phyloP scores from a whole-genome alignment of 2,797 vertebrate species.

The Hypotaenidia philippensis region DNA sequence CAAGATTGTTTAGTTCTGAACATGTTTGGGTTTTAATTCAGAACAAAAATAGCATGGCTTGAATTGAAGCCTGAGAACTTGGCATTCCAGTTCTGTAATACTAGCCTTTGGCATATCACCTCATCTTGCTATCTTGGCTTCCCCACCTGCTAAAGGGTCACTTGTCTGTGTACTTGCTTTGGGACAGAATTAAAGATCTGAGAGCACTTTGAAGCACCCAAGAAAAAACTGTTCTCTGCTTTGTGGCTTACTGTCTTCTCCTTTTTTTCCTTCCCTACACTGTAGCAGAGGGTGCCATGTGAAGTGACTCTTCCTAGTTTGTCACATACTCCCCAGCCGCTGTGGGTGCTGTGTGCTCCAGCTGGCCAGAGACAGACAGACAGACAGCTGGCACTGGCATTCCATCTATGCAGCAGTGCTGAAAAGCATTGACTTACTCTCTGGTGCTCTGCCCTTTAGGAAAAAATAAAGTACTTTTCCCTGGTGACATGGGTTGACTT shows the following conservation, averaged over 20 bases:
- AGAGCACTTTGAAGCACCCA: neutral
- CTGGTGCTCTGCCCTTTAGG: neutral
- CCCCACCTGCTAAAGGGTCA: neutral
- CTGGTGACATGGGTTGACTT: neutral
- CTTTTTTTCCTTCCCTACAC: neutral
- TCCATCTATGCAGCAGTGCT: neutral
- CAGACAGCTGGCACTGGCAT: neutral
- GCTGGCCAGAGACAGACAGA: neutral
- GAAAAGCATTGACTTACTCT: neutral
- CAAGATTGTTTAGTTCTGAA: neutral
- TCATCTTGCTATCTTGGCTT: neutral
- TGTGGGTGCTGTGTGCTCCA: neutral
- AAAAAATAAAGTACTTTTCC: accelerated
- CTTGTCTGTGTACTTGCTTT: neutral
- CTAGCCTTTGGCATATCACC: neutral
- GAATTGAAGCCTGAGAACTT: neutral
- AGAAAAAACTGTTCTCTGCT: neutral
- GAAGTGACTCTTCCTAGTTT: neutral
- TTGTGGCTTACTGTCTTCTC: neutral
- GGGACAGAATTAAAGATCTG: neutral
- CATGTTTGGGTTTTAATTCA: neutral
- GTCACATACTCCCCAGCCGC: accelerated
- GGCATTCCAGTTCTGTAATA: neutral
- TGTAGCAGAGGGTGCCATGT: neutral
- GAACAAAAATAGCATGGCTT: neutral